Evolutionary conservation across 2,797 vertebrate genomes (phyloP).

Genomic region (Chloroceryle inda): DNA sequence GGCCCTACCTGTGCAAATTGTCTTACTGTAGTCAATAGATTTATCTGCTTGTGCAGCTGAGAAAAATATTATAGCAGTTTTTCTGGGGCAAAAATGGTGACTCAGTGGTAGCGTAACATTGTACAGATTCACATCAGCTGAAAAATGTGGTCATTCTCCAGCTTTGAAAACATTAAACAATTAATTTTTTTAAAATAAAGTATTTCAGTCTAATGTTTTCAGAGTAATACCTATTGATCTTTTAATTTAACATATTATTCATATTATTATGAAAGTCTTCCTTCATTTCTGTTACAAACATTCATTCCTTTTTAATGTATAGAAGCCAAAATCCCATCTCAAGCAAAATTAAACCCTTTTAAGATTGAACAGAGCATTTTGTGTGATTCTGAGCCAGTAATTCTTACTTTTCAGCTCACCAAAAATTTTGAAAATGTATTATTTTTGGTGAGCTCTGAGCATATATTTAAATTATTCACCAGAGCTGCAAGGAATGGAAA

Average conservation of each 20-base stretch:
- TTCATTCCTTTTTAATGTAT: not conserved
- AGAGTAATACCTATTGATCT: not conserved
- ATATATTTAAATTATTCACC: conserved; percentile 55
- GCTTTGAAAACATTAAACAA: not conserved
- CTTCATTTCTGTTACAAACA: not conserved
- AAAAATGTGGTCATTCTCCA: not conserved
- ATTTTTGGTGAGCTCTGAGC: conserved; percentile 30
- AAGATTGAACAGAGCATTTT: not conserved
- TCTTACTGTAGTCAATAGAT: not conserved
- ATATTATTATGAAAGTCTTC: not conserved
- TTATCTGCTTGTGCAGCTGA: not conserved
- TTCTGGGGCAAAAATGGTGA: conserved; percentile 9
- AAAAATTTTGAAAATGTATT: conserved; percentile 37
- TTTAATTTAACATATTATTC: not conserved
- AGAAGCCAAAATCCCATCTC: not conserved
- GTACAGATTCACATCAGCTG: not conserved
- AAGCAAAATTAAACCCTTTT: not conserved
- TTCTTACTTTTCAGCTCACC: conserved; percentile 38
- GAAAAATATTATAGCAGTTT: not conserved
- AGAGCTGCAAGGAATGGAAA: conserved; percentile 36
- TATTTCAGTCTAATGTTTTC: not conserved
- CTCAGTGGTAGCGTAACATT: not conserved
- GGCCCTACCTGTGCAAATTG: not conserved
- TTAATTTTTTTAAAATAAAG: not conserved
- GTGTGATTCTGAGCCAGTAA: not conserved